phyloP scores from a whole-genome alignment of 2,113 vertebrate genomes.

The Syngnathus floridae region DNA sequence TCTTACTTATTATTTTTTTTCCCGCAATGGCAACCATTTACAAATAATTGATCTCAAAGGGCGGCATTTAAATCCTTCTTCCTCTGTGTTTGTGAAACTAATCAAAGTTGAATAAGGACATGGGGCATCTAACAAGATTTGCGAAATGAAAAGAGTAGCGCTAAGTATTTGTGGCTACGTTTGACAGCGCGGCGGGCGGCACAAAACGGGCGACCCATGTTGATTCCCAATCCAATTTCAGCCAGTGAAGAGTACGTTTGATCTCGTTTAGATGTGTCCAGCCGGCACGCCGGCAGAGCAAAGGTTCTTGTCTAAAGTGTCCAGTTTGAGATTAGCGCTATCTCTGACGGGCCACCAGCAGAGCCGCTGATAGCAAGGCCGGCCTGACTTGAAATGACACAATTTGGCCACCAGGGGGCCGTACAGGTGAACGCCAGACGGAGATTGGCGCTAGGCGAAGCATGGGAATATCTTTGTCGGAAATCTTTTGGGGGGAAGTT shows the following conservation, averaged over 20 bases:
- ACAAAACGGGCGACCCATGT: constrained; percentile 18
- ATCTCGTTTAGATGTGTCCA: constrained; percentile 45
- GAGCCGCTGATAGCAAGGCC: constrained; percentile 30
- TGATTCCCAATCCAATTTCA: constrained; percentile 35
- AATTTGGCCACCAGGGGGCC: neutral
- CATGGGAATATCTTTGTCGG: neutral
- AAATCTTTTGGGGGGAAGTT: neutral
- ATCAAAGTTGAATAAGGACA: neutral
- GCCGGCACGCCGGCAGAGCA: constrained; percentile 27
- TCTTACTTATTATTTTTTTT: no score
- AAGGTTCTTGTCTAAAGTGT: constrained; percentile 42
- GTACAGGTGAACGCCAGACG: neutral
- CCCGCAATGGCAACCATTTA: no score
- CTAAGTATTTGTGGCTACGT: neutral
- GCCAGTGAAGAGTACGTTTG: constrained; percentile 40
- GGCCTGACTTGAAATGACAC: constrained; percentile 26
- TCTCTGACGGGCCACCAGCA: constrained; percentile 39
- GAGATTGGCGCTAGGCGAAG: neutral
- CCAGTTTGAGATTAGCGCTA: constrained; percentile 37
- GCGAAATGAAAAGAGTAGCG: neutral
- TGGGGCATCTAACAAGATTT: neutral
- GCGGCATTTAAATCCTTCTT: no score
- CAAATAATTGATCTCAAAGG: no score
- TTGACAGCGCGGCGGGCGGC: constrained; percentile 9
- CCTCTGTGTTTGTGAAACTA: neutral